Conservation (phyloP, 2,797 vertebrate genomes). For the Manis crassicaudata region DNA sequence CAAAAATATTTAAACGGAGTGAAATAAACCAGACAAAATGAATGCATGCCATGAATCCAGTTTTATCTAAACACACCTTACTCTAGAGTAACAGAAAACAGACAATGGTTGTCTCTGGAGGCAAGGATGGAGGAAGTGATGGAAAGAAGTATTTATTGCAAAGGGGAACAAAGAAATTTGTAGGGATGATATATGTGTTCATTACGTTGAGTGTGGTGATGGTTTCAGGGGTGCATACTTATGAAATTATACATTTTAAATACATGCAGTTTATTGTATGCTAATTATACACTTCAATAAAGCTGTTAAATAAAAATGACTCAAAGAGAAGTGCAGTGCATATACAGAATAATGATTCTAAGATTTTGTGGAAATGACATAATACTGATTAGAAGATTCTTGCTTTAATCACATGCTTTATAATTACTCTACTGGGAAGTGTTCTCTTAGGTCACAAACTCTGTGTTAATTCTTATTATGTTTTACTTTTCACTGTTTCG, state of each 20-base stretch:
- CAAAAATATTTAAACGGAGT: neutral
- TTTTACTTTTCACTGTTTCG: neutral
- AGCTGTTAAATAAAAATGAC: neutral
- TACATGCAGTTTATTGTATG: neutral
- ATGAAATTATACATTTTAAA: neutral
- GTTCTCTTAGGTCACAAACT: neutral
- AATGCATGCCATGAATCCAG: neutral
- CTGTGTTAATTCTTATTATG: neutral
- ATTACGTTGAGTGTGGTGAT: neutral
- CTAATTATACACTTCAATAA: neutral
- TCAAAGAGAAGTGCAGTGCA: neutral
- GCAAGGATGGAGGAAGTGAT: neutral
- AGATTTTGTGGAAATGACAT: neutral
- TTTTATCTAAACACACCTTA: neutral
- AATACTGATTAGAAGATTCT: neutral
- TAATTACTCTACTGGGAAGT: neutral
- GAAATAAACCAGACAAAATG: neutral
- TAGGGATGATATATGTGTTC: neutral
- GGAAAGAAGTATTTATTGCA: neutral
- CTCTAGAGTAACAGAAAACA: neutral
- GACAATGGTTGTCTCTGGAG: neutral
- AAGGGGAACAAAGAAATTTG: neutral
- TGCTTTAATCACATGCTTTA: neutral
- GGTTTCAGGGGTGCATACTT: neutral
- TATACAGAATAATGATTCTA: neutral